Base-by-base conservation (phyloP, 2,888 invertebrate species). In the Enchytraeus crypticus region DNA sequence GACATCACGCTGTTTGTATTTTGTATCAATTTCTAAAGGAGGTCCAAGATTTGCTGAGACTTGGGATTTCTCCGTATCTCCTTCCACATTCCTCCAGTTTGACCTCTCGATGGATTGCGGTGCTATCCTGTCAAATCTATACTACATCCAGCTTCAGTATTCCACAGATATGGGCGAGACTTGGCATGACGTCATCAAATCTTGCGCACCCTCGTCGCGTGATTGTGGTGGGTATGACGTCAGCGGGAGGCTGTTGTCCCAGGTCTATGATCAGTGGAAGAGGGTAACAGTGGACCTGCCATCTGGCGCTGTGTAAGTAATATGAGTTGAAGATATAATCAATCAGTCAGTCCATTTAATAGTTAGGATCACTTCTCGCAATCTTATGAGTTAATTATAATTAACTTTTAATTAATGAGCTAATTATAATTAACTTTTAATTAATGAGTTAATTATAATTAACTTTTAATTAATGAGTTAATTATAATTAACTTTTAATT, bases 71-170 rank as follows among this genome's bases (percentile, higher is more conserved):
- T 71, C 74, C 46, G 74, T 78, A 29, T 73, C 72, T 1, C 74
- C 76, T 2, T 73, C 77, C 2, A 76, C 78, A 1, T 78, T 81
- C 65, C 71, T 80, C 0, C 81, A 81, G 71, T 80, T 80, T 69
- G 77, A 80, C 68, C 71, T 81, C 26, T 76, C 75, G 33, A 74
- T 79, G 73, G 77, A 74, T 3, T 79, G 79, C 65, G 74, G 73
- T 43, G 73, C 74, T 1, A 68, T 73, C 18, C 74, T 72, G 55
- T 68, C 71, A 34, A 70, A 71, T 2, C 67, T 74, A 33, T 77
- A 75, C 66, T 70, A 68, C 46, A 73, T 80, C 18, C 71, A 69
- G 61, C 69, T 80, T 49, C 75, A 80, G 62, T 80, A 76, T 65
- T 80, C 80, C 0, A 71, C 73, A 0, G 76, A 80, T 67, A 73